Percentiles rank a stretch among this genome's conserved stretches.
These are phyloP conservation scores for Xenopus tropicalis DNA, from an alignment of 2,113 vertebrate species.

Conservation along the genomic window UCB_Xtro_10.0 CM004444.2:5505001-5505500, in stretches of 20 bases:
- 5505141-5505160: slow-evolving; percentile 48
- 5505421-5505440: not conserved
- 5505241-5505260: slow-evolving; percentile 47
- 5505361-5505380: slow-evolving; percentile 8
- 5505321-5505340: slow-evolving; percentile 51
- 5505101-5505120: not conserved
- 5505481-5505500: too few species aligned
- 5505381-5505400: not conserved
- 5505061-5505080: not conserved
- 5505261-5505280: slow-evolving; percentile 51
- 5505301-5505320: slow-evolving; percentile 56
- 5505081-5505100: slow-evolving; percentile 16
- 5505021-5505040: not conserved
- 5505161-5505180: slow-evolving; percentile 48
- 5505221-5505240: slow-evolving; percentile 49
- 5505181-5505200: slow-evolving; percentile 43
- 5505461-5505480: too few species aligned
- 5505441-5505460: too few species aligned
- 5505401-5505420: not conserved
- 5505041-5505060: slow-evolving; percentile 12
- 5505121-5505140: slow-evolving; percentile 3
- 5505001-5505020: slow-evolving; percentile 1
- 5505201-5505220: slow-evolving; percentile 48
- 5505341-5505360: slow-evolving; percentile 39
- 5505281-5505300: slow-evolving; percentile 65